Percentiles rank a stretch among this genome's conserved stretches.
phyloP scores from a whole-genome alignment of 2,888 invertebrate genomes.

The Latrodectus elegans region DNA sequence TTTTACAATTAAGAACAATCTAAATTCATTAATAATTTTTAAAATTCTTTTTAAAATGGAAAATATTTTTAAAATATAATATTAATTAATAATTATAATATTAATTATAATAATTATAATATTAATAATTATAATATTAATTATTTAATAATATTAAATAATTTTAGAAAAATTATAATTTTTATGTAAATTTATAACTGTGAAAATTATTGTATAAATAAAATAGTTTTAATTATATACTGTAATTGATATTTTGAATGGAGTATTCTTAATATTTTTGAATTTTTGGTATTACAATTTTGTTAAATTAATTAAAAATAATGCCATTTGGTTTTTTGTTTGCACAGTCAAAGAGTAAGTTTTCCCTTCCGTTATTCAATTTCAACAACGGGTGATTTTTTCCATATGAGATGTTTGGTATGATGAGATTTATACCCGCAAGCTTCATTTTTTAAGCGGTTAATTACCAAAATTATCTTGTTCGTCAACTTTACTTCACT shows the following conservation, averaged over 20 bases:
- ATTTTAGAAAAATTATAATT: no score
- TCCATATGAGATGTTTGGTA: conserved; percentile 40
- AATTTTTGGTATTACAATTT: conserved; percentile 11
- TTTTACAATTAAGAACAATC: no score
- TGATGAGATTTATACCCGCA: conserved; percentile 35
- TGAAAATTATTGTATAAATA: conserved; percentile 9
- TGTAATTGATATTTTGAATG: background rate
- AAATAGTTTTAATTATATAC: conserved; percentile 19
- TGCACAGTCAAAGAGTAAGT: conserved; percentile 3
- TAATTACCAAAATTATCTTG: conserved; percentile 39
- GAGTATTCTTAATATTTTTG: background rate
- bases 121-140: no score
- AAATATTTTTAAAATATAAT: no score
- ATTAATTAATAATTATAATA: no score
- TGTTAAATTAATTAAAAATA: background rate
- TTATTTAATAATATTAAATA: no score
- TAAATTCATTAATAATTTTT: no score
- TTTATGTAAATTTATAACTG: no score
- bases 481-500: conserved; percentile 38
- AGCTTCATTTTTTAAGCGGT: conserved; percentile 23
- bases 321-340: conserved; percentile 17
- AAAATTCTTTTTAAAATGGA: no score
- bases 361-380: background rate
- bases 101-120: no score
- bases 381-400: conserved; percentile 6